Conservation (phyloP, 2,797 vertebrate genomes). For the Sardinella longiceps region DNA sequence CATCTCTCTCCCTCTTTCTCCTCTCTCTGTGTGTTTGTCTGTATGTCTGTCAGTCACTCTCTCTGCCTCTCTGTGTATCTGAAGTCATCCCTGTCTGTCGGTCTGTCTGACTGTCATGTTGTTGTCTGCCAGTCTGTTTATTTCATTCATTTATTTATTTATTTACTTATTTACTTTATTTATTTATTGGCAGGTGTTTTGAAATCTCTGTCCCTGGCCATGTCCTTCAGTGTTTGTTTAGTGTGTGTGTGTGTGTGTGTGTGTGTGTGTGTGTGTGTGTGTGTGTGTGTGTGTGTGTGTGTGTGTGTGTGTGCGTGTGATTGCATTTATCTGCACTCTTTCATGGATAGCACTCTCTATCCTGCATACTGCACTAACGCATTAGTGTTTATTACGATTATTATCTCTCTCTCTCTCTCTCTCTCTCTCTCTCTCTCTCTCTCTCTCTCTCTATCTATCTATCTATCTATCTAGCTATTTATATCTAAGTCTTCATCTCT, state of each 20-base stretch:
- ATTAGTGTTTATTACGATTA: too few species aligned
- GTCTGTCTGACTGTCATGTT: neutral
- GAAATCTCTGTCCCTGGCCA: neutral
- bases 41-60: constrained; percentile 11
- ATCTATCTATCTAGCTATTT: too few species aligned
- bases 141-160: too few species aligned
- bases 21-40: neutral
- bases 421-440: neutral
- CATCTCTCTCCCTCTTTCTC: neutral
- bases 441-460: too few species aligned
- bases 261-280: constrained; percentile 11
- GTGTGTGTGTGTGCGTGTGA: too few species aligned
- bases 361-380: constrained; percentile 35
- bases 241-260: too few species aligned
- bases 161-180: neutral
- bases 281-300: neutral
- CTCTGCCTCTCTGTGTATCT: neutral
- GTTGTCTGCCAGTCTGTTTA: neutral
- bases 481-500: too few species aligned
- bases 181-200: neutral
- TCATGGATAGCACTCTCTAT: neutral
- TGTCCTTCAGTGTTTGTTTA: neutral
- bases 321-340: neutral
- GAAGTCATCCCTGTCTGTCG: neutral
- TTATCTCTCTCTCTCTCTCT: neutral